Conservation (phyloP, 2,888 invertebrate species). For the Isoperla grammatica region DNA sequence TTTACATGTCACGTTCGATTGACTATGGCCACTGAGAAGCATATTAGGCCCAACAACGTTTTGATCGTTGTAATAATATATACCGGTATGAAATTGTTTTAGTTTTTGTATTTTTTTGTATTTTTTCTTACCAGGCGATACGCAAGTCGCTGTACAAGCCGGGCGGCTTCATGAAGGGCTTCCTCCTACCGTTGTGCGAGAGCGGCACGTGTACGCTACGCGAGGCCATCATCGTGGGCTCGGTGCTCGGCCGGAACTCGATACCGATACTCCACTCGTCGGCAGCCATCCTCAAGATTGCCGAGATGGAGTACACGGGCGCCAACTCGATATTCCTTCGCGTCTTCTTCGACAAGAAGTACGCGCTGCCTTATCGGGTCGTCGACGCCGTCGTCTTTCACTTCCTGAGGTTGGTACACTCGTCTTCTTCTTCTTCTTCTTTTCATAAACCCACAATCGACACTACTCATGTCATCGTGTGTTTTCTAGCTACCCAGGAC, state of each 20-base stretch:
- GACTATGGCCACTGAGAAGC: too few species aligned
- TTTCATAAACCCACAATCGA: too few species aligned
- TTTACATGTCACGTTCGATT: too few species aligned
- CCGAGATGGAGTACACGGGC: conserved; percentile 96
- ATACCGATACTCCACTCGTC: conserved; percentile 94
- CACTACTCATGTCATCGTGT: too few species aligned
- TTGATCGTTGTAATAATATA: not conserved
- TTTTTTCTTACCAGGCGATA: conserved; percentile 76
- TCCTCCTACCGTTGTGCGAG: conserved; percentile 59
- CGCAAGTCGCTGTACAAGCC: conserved; percentile 93
- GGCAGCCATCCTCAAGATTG: conserved; percentile 90
- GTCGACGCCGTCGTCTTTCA: conserved; percentile 93
- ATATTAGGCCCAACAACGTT: too few species aligned
- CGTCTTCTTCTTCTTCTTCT: too few species aligned
- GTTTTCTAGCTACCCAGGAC: too few species aligned
- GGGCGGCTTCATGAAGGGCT: conserved; percentile 95
- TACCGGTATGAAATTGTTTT: not conserved
- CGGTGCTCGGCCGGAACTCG: conserved; percentile 83
- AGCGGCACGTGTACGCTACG: conserved; percentile 90
- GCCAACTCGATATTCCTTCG: conserved; percentile 93
- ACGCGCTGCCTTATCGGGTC: conserved; percentile 92
- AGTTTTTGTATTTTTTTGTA: not conserved
- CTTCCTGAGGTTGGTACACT: conserved; percentile 78
- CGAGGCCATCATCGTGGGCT: conserved; percentile 93
- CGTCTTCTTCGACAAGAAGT: conserved; percentile 94